phyloP scores from a whole-genome alignment of 2,113 vertebrate species.

The Coryphaenoides rupestris region DNA sequence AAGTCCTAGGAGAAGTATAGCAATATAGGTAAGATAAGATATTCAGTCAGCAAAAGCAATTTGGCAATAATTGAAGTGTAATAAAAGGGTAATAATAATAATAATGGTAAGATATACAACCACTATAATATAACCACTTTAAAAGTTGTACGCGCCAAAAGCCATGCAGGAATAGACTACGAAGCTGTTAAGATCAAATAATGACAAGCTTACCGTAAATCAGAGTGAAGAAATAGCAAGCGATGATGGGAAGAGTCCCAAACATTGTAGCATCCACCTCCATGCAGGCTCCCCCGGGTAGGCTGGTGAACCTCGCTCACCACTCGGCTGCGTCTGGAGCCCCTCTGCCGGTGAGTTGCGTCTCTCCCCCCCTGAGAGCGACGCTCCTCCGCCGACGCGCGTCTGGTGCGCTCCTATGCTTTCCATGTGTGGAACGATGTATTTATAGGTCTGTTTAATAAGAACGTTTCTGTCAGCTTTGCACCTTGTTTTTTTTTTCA shows the following conservation, averaged over 20 bases:
- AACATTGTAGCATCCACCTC: conserved; percentile 50
- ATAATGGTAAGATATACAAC: no score
- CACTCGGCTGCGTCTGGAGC: not conserved
- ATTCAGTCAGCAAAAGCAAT: no score
- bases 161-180: not conserved
- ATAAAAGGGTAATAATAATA: no score
- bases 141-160: not conserved
- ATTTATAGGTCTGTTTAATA: not conserved
- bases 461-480: no score
- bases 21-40: no score
- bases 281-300: conserved; percentile 3
- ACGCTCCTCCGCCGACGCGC: not conserved
- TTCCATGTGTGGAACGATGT: not conserved
- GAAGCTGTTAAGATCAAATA: not conserved
- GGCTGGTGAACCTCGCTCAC: not conserved
- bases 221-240: conserved; percentile 51
- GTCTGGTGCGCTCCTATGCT: no score
- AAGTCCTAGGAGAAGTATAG: no score
- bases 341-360: not conserved
- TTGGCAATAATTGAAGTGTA: no score
- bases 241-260: conserved; percentile 49
- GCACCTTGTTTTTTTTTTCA: no score
- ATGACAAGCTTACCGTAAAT: conserved; percentile 67
- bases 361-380: not conserved
- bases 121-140: no score